Evolutionary conservation across 2,888 invertebrate species (phyloP).

Genomic region (Acanthosepion pharaonis): DNA sequence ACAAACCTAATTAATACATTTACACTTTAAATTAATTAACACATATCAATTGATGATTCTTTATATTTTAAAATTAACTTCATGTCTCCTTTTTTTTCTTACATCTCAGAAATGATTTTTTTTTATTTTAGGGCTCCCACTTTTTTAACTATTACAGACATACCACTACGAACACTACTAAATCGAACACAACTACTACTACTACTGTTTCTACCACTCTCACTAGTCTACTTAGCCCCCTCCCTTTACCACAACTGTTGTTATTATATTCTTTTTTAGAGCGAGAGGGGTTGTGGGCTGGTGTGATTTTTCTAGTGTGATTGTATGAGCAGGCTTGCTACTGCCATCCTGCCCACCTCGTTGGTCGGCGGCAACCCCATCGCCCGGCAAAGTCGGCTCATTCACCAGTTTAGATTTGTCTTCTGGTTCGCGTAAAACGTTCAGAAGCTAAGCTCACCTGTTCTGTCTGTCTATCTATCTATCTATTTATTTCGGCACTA

Average conservation of each 20-base stretch:
- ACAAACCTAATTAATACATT: too few relatives aligned
- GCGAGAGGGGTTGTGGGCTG: not conserved
- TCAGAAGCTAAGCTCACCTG: not conserved
- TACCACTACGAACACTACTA: not conserved
- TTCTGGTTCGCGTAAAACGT: slow-evolving; percentile 34
- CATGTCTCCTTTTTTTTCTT: not conserved
- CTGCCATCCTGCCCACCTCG: not conserved
- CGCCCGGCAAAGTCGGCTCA: not conserved
- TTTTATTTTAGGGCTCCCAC: not conserved
- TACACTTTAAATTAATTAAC: too few relatives aligned
- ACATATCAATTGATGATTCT: too few relatives aligned
- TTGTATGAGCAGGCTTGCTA: not conserved
- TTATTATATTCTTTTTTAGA: slow-evolving; percentile 18
- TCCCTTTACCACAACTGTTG: not conserved
- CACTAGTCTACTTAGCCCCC: not conserved
- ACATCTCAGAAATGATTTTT: not conserved
- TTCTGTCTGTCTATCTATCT: slow-evolving; percentile 23
- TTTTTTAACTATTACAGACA: slow-evolving; percentile 15
- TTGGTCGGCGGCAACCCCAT: not conserved
- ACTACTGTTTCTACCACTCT: not conserved
- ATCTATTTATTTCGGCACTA: not conserved
- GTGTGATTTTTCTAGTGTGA: not conserved
- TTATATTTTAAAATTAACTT: not conserved
- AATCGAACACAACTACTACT: not conserved
- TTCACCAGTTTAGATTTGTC: slow-evolving; percentile 1